Base-by-base conservation (phyloP, 2,888 invertebrate genomes). In the Tubulanus polymorphus region DNA sequence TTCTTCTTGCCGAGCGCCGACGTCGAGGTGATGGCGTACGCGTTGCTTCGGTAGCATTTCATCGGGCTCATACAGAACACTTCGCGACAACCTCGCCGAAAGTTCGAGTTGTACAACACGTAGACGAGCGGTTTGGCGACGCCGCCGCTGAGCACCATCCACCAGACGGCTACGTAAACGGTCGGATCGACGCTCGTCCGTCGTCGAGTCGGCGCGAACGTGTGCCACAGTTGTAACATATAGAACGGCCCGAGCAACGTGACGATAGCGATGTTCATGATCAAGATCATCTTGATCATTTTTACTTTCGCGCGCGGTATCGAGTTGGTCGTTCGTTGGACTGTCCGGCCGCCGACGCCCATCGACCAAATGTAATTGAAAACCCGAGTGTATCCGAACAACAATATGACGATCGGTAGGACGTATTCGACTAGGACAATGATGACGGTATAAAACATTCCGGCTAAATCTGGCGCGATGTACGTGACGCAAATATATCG, bases 21-120 rank as follows among this genome's bases (percentile, higher is more conserved):
- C 10, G 71, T 66, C 18, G 67, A 72, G 6, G 77, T 77, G 23
- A 77, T 72, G 12, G 71, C 69, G 64, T 77, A 77, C 0, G 67
- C 66, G 54, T 73, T 68, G 32, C 71, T 63, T 15, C 77, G 63
- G 61, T 76, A 76, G 49, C 75, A 76, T 48, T 66, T 66, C 68
- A 74, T 69, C 3, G 65, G 64, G 3, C 73, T 71, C 71, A 75
- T 71, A 54, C 76, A 77, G 51, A 76, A 65, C 30, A 76, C 70
- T 59, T 77, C 77, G 37, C 68, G 67, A 54, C 73, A 74, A 1
- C 77, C 77, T 3, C 77, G 64, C n/a, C 74, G 60, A 63, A 77
- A 77, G 64, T 76, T 77, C 2, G 73, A 64, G 58, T 77, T 77
- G 54, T 61, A 70, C 25, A 64, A 62, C 27, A 74, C 63, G 57